Base-by-base conservation (phyloP, 2,113 vertebrate genomes). In the Nothoprocta pentlandii region DNA sequence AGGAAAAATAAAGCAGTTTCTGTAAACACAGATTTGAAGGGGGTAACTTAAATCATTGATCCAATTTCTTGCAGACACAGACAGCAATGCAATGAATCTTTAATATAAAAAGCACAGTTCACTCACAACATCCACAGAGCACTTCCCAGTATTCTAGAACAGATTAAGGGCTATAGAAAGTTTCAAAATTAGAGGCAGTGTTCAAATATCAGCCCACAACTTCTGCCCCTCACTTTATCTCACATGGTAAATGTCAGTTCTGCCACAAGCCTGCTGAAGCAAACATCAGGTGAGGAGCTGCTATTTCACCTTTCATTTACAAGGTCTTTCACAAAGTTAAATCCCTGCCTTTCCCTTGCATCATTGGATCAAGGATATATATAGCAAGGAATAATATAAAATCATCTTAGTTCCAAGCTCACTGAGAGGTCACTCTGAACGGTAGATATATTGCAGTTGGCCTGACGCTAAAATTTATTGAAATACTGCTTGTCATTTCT, bases 41-140 rank as follows among this genome's bases (percentile, higher is more conserved):
- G 44, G 44, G 46, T 59, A 70, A n/a, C 28, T 90, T 85, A 82
- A 80, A 77, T 62, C 49, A 83, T 75, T 77, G 79, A 90, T 83
- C 79, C 70, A 49, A 20, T 26, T 74, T 49, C 46, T 77, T 80
- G 80, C 41, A 67, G 75, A 77, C 26, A 70, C 19, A 61, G 67
- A 91, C 85, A 92, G 16, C 5, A 41, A 69, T 62, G 46, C 30
- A 80, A 91, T 83, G 70, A 85, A 90, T 80, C 26, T 88, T 93
- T 96, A 85, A 95, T 92, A 80, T 2, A 67, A 66, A 74, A 83
- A 59, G 9, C n/a, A 66, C 16, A 7, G 14, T n/a, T 87, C 67
- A 76, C 12, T 68, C 58, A 44, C 32, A 66, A 3, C 16, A 32
- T 67, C 41, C 59, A 80, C 5, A 10, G 26, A 77, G 82, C 25